Base-by-base conservation (phyloP, 2,797 vertebrate genomes). In the Hippoglossus hippoglossus region DNA sequence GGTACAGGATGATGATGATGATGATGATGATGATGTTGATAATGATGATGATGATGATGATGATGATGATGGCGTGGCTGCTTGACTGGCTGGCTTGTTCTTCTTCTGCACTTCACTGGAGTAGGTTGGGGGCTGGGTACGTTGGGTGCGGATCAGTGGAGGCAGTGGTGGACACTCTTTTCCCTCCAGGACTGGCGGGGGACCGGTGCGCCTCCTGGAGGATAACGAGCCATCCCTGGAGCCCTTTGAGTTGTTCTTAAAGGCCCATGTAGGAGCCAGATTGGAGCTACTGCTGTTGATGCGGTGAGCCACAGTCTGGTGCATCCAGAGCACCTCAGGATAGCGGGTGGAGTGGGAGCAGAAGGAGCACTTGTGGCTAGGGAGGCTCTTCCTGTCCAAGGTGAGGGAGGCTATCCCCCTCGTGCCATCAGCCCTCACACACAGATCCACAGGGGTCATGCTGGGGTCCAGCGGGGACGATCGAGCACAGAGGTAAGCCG, bases 241-340 rank as follows among this genome's bases (percentile, higher is more conserved):
- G 82, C 88, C 91, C 82, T 92, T 96, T 62, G 92, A 88, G 73
- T 91, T 93, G 0, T 91, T 95, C 85, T 94, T 96, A 77, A 95
- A 92, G 50, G 95, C 95, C 97, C 97, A 98, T 31, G 93, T 95
- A 0, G 97, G 97, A 12, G 95, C 95, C 74, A 95, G 77, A 0
- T 92, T 90, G 81, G 96, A 96, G 89, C 95, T 95, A 67, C 94
- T 96, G 89, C 96, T 95, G 87, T 95, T 97, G 89, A 98, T 95
- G 80, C 95, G 95, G 92, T 99, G 97, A 92, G 96, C 96, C 84
- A 98, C 91, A 31, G 94, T 96, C 90, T 97, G 96, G 84, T 99
- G 97, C 96, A 99, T 96, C 97, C 97, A 98, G 49, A 99, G 94
- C 56, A 98, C 97, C 92, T 99, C 97, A 0, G 97, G 97, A 84